Conservation (phyloP, 1,140 invertebrate species). For the Akabosia matsudoensis region DNA sequence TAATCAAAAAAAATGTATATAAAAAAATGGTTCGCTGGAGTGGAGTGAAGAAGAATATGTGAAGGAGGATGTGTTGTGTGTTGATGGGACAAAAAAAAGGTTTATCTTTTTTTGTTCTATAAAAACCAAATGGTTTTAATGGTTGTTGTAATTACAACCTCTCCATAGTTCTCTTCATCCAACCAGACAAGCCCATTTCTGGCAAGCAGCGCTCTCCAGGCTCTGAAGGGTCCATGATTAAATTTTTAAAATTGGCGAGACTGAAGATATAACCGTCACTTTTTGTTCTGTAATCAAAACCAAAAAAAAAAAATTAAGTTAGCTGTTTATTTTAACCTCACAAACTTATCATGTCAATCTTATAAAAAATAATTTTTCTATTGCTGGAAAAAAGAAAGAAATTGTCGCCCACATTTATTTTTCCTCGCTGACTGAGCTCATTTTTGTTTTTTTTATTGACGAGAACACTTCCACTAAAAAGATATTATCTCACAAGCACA, state of each 20-base stretch:
- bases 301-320: neutral
- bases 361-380: no score
- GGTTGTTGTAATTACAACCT: constrained; percentile 31
- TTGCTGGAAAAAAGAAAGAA: no score
- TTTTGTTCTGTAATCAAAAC: constrained; percentile 2
- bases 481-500: no score
- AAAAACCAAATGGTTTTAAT: constrained; percentile 20
- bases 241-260: neutral
- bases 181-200: constrained; percentile 35
- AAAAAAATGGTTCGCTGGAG: neutral
- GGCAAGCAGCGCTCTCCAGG: constrained; percentile 26
- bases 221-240: constrained; percentile 3
- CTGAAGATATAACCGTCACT: neutral
- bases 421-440: no score
- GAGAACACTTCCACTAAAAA: no score
- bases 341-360: no score
- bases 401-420: no score
- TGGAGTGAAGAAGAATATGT: neutral
- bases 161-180: constrained; percentile 39
- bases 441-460: no score
- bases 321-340: no score
- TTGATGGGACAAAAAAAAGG: constrained; percentile 8
- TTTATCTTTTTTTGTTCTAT: neutral
- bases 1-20: neutral
- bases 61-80: neutral